Evolutionary conservation across 2,888 invertebrate species (phyloP).

Genomic region (Ligdia adustata): DNA sequence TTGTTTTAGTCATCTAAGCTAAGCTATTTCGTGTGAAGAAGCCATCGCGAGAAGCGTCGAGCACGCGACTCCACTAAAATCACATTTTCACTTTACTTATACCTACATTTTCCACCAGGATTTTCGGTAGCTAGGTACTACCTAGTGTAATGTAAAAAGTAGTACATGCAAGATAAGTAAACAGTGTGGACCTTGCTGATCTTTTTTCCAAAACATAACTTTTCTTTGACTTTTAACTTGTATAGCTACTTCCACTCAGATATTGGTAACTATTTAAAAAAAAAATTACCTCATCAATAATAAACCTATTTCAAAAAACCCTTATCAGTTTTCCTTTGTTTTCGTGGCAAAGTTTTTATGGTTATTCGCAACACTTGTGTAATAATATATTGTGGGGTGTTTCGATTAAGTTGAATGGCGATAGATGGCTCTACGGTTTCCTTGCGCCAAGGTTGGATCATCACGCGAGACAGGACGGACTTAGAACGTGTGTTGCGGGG

Average conservation of each 20-base stretch:
- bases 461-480: conserved; percentile 57
- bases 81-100: conserved; percentile 33
- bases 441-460: conserved; percentile 55
- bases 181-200: too few species aligned
- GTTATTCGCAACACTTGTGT: conserved; percentile 43
- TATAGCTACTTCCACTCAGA: not conserved
- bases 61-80: conserved; percentile 68
- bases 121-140: too few species aligned
- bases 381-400: conserved; percentile 57
- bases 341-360: conserved; percentile 44
- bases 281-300: not conserved
- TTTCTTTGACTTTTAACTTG: too few species aligned
- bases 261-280: not conserved
- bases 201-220: too few species aligned
- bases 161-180: too few species aligned
- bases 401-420: conserved; percentile 70
- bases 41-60: conserved; percentile 51
- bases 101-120: too few species aligned
- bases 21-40: conserved; percentile 62
- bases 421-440: conserved; percentile 56
- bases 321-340: conserved; percentile 35
- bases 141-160: too few species aligned
- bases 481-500: not conserved
- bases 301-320: conserved; percentile 17
- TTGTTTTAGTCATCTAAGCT: conserved; percentile 56